A percentile compares a stretch with the other conserved stretches of the same genome.
Evolutionary conservation across 2,113 vertebrate genomes (phyloP).

Genomic region (Mormyrus lacerda): DNA sequence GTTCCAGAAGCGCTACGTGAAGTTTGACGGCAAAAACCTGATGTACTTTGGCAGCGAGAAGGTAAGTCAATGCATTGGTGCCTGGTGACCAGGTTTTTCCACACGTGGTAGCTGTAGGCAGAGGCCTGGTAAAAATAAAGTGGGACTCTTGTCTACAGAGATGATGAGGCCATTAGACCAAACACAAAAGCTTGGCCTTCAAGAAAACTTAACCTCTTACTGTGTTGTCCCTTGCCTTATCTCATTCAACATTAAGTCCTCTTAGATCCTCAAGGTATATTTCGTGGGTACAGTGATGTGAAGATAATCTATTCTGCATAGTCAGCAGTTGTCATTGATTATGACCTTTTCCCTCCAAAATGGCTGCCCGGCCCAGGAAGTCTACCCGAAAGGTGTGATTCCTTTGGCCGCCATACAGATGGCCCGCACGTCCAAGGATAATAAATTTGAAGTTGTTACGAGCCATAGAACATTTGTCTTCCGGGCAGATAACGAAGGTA

Average conservation of each 20-base stretch:
- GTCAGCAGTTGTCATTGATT: neutral
- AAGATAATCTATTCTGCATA: neutral
- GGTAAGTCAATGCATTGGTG: slow-evolving; percentile 50
- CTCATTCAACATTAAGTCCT: neutral
- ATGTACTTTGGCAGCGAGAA: slow-evolving; percentile 94
- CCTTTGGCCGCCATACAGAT: slow-evolving; percentile 83
- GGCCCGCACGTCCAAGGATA: slow-evolving; percentile 83
- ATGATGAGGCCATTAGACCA: neutral
- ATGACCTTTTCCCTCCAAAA: slow-evolving; percentile 14
- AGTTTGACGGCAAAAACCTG: slow-evolving; percentile 86
- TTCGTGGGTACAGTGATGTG: neutral
- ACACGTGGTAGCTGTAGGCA: neutral
- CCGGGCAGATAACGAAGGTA: slow-evolving; percentile 84
- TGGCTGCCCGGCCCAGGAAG: slow-evolving; percentile 64
- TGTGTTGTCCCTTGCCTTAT: neutral
- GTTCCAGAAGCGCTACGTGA: slow-evolving; percentile 91
- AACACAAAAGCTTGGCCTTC: neutral
- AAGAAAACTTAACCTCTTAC: neutral
- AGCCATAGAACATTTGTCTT: slow-evolving; percentile 87
- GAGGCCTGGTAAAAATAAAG: neutral
- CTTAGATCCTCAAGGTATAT: neutral
- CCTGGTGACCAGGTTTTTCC: neutral
- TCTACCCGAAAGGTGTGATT: slow-evolving; percentile 89
- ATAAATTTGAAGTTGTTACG: slow-evolving; percentile 92
- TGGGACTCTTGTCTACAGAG: neutral